phyloP scores from a whole-genome alignment of 1,140 invertebrate species.

The Drosophila nasuta region DNA sequence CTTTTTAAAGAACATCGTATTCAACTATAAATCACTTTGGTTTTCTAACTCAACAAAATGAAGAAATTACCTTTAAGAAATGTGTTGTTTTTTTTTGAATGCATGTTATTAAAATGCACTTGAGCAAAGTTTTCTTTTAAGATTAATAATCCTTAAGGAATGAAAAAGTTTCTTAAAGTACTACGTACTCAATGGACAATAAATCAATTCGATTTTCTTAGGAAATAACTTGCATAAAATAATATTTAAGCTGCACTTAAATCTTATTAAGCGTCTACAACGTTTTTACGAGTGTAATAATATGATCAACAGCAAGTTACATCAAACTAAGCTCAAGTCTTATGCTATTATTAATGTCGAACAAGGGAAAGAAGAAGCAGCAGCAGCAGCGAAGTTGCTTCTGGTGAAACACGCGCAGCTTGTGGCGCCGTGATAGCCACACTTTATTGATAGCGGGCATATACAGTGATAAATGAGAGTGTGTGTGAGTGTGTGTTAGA shows the following conservation, averaged over 20 bases:
- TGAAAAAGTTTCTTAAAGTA: too few relatives aligned
- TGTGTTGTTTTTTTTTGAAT: too few relatives aligned
- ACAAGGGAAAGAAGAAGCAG: neutral
- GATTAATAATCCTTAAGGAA: too few relatives aligned
- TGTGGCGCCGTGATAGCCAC: neutral
- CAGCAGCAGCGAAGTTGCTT: neutral
- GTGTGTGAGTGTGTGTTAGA: neutral
- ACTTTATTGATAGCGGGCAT: neutral
- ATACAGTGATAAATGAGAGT: neutral
- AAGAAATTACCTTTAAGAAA: too few relatives aligned
- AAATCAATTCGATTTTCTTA: too few relatives aligned
- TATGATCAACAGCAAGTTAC: neutral
- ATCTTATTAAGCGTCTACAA: neutral
- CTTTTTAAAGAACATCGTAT: too few relatives aligned
- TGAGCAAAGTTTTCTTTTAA: too few relatives aligned
- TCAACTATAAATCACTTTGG: too few relatives aligned
- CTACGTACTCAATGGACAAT: too few relatives aligned
- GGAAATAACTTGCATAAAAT: neutral
- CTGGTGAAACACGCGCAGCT: neutral
- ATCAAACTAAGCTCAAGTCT: neutral
- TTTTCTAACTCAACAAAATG: too few relatives aligned
- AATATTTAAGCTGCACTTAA: neutral
- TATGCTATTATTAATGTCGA: neutral
- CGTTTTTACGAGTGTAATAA: neutral
- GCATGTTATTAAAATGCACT: too few relatives aligned